Evolutionary conservation across 1,140 invertebrate genomes (phyloP), one percentile per base, ranked within the genome.

Genomic region (Eupristina koningsbergeri): DNA sequence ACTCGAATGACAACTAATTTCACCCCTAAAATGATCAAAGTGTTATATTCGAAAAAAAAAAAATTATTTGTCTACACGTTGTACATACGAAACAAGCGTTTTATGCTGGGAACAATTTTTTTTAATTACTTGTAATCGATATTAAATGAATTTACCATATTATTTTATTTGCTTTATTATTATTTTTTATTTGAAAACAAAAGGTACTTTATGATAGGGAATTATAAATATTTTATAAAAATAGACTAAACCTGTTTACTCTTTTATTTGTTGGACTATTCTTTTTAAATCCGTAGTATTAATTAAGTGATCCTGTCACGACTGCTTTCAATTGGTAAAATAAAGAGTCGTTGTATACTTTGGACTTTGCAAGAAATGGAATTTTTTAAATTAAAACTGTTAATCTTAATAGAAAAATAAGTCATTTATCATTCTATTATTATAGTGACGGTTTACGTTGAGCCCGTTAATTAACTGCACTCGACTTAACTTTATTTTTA

Each of bases 41-140:
- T 34, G 45, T 73, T 17, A 17, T 73, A 73, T 29, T 45, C 31
- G 80, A 74, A 71, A 75, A 81, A n/a, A n/a, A n/a, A n/a, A n/a
- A n/a, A n/a, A 81, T 17, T 75, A 75, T 75, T 58, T 36, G 58
- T 36, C 80, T 1, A 22, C 47, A 75, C 9, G 29, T 0, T 19
- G 26, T 31, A 22, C 39, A 34, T 45, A 75, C 2, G 11, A 45
- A 29, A 1, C 73, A 50, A 31, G 0, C 17, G 34, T 31, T 73
- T 53, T 58, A 58, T 29, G 39, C 47, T 6, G 11, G 8, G 7
- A n/a, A 47, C 45, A 64, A 36, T 9, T 50, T 82, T 64, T 53
- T 67, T 67, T 76, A 82, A 64, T 22, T 58, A 67, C 17, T 22
- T 61, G 53, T 22, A 74, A 53, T 63, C 80, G 39, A 63, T 81